phyloP scores from a whole-genome alignment of 2,113 vertebrate genomes.

The Gopherus evgoodei region DNA sequence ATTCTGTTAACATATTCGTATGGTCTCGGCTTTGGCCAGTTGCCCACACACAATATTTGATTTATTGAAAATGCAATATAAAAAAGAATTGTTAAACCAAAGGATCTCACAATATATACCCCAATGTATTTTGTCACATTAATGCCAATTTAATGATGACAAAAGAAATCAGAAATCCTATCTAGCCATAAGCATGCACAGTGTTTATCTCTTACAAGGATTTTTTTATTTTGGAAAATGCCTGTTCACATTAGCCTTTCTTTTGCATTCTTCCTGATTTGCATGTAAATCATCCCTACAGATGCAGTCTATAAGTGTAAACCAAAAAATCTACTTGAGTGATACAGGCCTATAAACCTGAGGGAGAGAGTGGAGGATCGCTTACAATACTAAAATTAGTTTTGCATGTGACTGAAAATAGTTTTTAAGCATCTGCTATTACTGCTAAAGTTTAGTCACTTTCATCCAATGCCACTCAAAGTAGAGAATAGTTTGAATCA shows the following conservation, averaged over 20 bases:
- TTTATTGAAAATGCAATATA: neutral
- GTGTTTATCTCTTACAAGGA: neutral
- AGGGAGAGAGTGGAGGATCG: neutral
- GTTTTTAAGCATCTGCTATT: neutral
- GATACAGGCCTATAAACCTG: neutral
- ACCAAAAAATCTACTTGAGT: conserved; percentile 29
- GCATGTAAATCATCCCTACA: conserved; percentile 35
- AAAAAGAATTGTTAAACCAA: neutral
- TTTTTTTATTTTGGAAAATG: conserved; percentile 44
- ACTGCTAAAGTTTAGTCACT: neutral
- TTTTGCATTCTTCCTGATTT: conserved; percentile 36
- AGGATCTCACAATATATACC: neutral
- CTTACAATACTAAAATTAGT: neutral
- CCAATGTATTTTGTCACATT: neutral
- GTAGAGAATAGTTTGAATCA: neutral
- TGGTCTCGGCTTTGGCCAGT: neutral
- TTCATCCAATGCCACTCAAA: neutral
- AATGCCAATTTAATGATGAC: conserved; percentile 1
- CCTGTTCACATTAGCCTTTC: conserved; percentile 18
- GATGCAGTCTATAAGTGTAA: conserved; percentile 5
- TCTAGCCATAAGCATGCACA: neutral
- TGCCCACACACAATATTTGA: neutral
- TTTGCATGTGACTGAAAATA: conserved; percentile 21
- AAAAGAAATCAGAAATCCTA: conserved; percentile 20
- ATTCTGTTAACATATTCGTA: neutral